Conservation (phyloP, 2,113 vertebrate species). For the rabbit (Oryctolagus cuniculus) region mOryCun1.1 NC_091440.1:91691501-91692000, state of each 20-base stretch:
- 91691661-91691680: too few species aligned
- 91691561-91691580: neutral
- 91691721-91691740: too few species aligned
- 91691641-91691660: too few species aligned
- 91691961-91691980: neutral
- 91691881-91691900: constrained; percentile 55
- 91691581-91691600: too few species aligned
- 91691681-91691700: too few species aligned
- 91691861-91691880: constrained; percentile 55
- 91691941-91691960: neutral
- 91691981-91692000: neutral
- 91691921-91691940: constrained; percentile 30
- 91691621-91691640: too few species aligned
- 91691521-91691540: neutral
- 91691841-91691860: constrained; percentile 12
- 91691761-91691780: too few species aligned
- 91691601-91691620: too few species aligned
- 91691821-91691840: constrained; percentile 3
- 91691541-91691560: constrained; percentile 33
- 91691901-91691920: neutral
- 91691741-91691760: too few species aligned
- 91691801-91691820: neutral
- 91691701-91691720: too few species aligned
- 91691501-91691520: neutral
- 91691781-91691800: neutral